Percentiles rank a stretch among this genome's conserved stretches.
Conservation (phyloP, 2,888 invertebrate species). For the Drosophila sordidapex region DNA sequence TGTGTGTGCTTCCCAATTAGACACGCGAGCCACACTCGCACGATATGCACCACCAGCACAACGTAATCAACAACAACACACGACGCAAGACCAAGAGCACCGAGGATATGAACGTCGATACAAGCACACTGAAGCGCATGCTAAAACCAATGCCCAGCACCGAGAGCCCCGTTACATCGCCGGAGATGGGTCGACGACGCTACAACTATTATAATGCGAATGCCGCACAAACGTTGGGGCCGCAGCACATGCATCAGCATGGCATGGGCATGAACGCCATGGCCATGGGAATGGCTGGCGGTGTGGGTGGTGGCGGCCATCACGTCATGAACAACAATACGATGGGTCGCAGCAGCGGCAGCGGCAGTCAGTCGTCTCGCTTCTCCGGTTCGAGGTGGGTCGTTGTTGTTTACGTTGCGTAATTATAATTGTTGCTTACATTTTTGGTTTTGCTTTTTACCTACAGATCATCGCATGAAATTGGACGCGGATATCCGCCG, state of each 20-base stretch:
- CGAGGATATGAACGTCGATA: conserved; percentile 91
- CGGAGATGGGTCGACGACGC: conserved; percentile 94
- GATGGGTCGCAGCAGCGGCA: conserved; percentile 86
- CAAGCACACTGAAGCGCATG: conserved; percentile 95
- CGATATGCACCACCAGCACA: conserved; percentile 88
- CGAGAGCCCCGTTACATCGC: conserved; percentile 95
- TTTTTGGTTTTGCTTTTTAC: background rate
- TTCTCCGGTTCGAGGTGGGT: conserved; percentile 88
- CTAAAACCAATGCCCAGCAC: conserved; percentile 96
- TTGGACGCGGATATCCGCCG: conserved; percentile 90
- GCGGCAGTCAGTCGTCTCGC: conserved; percentile 89
- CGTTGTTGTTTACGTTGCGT: conserved; percentile 7
- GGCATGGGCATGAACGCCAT: conserved; percentile 54
- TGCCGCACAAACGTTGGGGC: conserved; percentile 85
- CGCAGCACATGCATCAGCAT: conserved; percentile 87
- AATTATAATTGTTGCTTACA: background rate
- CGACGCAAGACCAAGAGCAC: conserved; percentile 95
- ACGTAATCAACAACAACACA: conserved; percentile 91
- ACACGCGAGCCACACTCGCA: conserved; percentile 90
- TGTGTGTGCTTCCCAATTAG: conserved; percentile 51
- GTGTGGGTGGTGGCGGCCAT: conserved; percentile 84
- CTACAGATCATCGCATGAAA: conserved; percentile 89
- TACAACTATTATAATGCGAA: conserved; percentile 88
- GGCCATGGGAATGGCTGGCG: conserved; percentile 52
- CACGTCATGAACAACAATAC: conserved; percentile 87